Base-by-base conservation (phyloP, 2,113 vertebrate genomes). In the Mormyrus iriodes region DNA sequence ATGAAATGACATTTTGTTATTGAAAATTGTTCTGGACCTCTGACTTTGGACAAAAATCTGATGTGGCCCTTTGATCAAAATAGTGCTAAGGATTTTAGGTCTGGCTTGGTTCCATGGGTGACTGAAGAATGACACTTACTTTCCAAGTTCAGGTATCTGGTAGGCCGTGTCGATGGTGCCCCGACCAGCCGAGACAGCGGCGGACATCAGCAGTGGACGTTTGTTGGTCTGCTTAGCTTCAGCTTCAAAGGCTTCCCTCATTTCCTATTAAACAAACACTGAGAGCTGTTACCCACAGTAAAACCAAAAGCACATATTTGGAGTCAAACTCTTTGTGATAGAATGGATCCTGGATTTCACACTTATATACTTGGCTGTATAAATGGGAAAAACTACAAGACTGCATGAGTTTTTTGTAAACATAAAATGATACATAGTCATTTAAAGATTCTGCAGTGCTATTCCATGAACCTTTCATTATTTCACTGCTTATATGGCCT, bases 171-270 rank as follows among this genome's bases (percentile, higher is more conserved):
- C 91, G 52, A 93, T 94, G 86, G 92, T 95, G 69, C 90, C 89
- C 88, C 91, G 93, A 42, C 95, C 94, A 87, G 95, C 93, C 1
- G 94, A 93, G 84, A 95, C 94, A 61, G 95, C 95, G 83, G 94
- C 95, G 89, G 95, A 96, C 90, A 96, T 93, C 89, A 97, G 91
- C 76, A 96, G 90, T 85, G 92, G 91, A 52, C 93, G 92, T 86
- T 51, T 95, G 91, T 94, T 95, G 86, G 88, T 95, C 90, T 93
- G 89, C 89, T 93, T 93, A 21, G 95, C 94, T 82, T 96, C 94
- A 2, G 92, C 93, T 88, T 95, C 93, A 93, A 96, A 96, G 76
- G 95, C 93, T 49, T 93, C 92, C 92, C 93, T 93, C 94, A 95
- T 93, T 94, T 97, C 95, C 95, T 95, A 49, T 52, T 46, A 91